phyloP scores from a whole-genome alignment of 2,888 invertebrate species.

The Dryobota labecula region DNA sequence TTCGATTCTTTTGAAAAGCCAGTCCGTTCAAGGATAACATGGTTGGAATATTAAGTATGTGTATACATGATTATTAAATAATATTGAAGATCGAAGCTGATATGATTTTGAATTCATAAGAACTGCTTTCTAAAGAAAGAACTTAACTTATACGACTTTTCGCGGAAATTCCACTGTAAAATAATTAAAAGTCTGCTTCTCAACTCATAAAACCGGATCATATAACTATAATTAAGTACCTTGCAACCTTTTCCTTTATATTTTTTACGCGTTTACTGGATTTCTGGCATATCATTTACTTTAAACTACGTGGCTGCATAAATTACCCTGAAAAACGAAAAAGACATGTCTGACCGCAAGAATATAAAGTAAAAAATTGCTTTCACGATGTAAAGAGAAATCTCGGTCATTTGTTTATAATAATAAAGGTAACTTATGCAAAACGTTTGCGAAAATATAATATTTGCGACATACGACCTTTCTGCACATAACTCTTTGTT shows the following conservation, averaged over 20 bases:
- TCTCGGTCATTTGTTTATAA: constrained; percentile 37
- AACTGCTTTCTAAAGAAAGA: constrained; percentile 8
- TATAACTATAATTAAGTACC: constrained; percentile 30
- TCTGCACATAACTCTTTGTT: constrained; percentile 29
- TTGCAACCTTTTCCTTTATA: constrained; percentile 6
- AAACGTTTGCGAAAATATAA: constrained; percentile 29
- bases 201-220: constrained; percentile 21
- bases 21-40: constrained; percentile 58
- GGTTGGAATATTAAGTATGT: constrained; percentile 33
- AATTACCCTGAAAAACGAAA: constrained; percentile 43
- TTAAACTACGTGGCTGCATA: constrained; percentile 30
- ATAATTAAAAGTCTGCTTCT: constrained; percentile 6
- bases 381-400: constrained; percentile 57
- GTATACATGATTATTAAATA: constrained; percentile 11
- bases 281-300: constrained; percentile 34
- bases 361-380: constrained; percentile 33
- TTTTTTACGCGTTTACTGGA: constrained; percentile 30
- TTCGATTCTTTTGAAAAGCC: constrained; percentile 51
- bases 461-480: constrained; percentile 42
- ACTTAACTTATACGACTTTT: background rate
- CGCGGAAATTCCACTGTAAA: background rate
- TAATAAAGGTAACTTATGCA: constrained; percentile 25
- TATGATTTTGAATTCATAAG: background rate
- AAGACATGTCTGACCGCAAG: constrained; percentile 28
- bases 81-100: background rate